Evolutionary conservation across 53 echinoderm and acorn worm species (phyloP), one percentile per base, ranked within the genome.

Genomic region (Glandiceps talaboti): DNA sequence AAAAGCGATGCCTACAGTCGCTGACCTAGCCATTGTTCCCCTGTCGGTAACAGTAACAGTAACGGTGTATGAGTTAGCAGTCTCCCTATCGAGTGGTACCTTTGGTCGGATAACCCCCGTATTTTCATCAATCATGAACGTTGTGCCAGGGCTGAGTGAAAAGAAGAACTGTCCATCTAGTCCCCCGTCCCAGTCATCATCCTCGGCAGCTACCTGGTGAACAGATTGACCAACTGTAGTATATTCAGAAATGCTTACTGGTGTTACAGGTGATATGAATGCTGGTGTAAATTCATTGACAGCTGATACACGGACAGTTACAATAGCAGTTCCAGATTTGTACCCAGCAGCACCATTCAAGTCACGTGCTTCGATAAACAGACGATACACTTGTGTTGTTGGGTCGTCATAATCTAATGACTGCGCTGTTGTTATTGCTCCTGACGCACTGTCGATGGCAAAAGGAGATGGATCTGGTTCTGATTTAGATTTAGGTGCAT

Each of bases 21-120:
- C 85, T 1, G 79, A 87, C 74, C 84, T 6, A 12, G 64, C 6
- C 20, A 20, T 6, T 12, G 64, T 45, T 12, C 64, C 64, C 20
- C 64, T 6, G 20, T 45, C 64, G 6, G 64, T 45, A 45, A 45
- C 64, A 20, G 64, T 45, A 20, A 45, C 20, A 45, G 64, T 12
- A 12, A 45, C 64, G 20, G 64, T 45, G 64, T 45, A 20, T 45
- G 64, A 45, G 6, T 6, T 45, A 45, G 64, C 6, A 20, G 20
- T 45, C 6, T 45, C 64, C 20, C 64, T 45, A 20, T 45, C 64
- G 6, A 45, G 6, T 45, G 6, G 64, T 45, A 20, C 64, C 20
- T 45, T 45, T 20, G 20, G 6, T 45, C 64, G 6, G 64, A 45
- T 45, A 45, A 45, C 20, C 6, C 64, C 64, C 6, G 64, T 45